Evolutionary conservation across 2,113 vertebrate genomes (phyloP).

Genomic region (Bubo scandiacus): DNA sequence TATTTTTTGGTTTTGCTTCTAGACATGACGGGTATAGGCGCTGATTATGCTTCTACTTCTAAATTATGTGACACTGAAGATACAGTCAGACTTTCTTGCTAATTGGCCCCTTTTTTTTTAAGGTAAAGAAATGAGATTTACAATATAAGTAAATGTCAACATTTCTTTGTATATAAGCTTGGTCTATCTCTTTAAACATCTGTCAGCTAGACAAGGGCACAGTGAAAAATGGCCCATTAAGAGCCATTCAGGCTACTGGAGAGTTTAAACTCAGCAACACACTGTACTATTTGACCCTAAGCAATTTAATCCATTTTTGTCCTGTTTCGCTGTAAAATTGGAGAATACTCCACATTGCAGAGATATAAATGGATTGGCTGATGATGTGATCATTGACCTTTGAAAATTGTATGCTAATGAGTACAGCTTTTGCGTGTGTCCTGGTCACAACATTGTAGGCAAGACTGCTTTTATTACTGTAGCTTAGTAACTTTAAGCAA

Average conservation of each 20-base stretch:
- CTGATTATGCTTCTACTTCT: neutral
- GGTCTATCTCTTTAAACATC: neutral
- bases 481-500: neutral
- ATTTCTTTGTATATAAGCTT: neutral
- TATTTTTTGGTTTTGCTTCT: neutral
- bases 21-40: neutral
- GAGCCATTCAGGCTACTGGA: neutral
- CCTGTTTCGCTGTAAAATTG: neutral
- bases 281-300: neutral
- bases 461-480: neutral
- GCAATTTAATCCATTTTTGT: neutral
- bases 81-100: neutral
- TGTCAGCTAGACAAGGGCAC: neutral
- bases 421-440: neutral
- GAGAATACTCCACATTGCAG: neutral
- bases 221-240: neutral
- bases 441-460: neutral
- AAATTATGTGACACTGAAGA: neutral
- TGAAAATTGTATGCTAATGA: neutral
- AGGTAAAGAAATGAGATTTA: neutral
- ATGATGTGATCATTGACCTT: slow-evolving; percentile 18
- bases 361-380: slow-evolving; percentile 2
- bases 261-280: neutral
- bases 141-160: neutral
- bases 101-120: neutral